These are phyloP conservation scores for Malurus leucopterus DNA, from an alignment of 2,797 vertebrate species.

Conservation along the genomic window DNA sequence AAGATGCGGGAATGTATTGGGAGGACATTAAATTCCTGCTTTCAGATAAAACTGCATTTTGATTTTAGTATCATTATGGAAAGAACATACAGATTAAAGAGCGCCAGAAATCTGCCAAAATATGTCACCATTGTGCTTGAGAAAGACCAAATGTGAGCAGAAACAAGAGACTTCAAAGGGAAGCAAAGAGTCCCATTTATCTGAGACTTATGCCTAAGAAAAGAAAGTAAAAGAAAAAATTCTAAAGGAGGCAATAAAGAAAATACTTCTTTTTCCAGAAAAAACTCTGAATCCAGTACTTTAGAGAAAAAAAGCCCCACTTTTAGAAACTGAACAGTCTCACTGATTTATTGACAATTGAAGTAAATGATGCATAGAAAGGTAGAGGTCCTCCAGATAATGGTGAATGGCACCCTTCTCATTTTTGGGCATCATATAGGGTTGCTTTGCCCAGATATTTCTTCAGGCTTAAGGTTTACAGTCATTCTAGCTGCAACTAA, in stretches of 20 bases:
- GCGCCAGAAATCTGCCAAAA: neutral
- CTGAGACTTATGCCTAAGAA: neutral
- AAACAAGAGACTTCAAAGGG: neutral
- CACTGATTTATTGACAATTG: neutral
- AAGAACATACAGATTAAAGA: neutral
- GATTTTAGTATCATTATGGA: neutral
- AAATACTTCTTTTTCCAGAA: neutral
- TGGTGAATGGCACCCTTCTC: neutral
- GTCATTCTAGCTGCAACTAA: neutral
- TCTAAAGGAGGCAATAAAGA: neutral
- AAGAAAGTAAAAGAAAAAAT: neutral
- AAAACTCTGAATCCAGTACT: neutral
- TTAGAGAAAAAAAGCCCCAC: neutral
- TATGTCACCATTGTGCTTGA: neutral
- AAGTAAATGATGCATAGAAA: neutral
- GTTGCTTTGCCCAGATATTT: neutral
- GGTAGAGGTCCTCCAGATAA: neutral
- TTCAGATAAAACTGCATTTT: constrained; percentile 5
- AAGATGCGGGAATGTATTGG: neutral
- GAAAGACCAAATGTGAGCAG: neutral
- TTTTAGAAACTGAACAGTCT: neutral
- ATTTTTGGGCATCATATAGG: neutral
- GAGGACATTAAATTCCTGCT: neutral
- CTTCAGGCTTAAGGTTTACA: neutral
- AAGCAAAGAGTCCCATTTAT: neutral